phyloP scores from a whole-genome alignment of 37 sponge, comb jelly and placozoan genomes.

The Ianthella basta region DNA sequence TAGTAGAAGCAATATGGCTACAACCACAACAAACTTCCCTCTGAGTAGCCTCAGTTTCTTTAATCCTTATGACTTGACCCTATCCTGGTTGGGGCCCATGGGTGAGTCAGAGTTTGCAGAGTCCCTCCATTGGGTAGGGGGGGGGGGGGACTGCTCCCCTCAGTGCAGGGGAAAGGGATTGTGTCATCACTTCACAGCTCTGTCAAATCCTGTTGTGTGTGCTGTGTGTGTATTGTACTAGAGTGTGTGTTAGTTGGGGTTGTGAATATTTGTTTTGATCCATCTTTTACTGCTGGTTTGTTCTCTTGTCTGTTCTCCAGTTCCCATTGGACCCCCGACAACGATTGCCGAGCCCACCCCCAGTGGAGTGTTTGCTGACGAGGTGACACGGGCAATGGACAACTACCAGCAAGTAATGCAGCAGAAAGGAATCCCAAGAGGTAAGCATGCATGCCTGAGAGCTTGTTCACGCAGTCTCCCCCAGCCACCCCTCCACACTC shows the following conservation, averaged over 20 bases:
- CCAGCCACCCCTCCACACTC: too few relatives aligned
- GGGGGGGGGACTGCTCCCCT: too few relatives aligned
- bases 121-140: background rate
- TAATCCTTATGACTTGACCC: slow-evolving; percentile 32
- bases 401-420: slow-evolving; percentile 17
- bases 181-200: too few relatives aligned
- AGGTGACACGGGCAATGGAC: background rate
- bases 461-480: too few relatives aligned
- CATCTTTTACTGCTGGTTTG: background rate
- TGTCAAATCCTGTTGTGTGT: too few relatives aligned
- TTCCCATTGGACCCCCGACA: slow-evolving; percentile 7
- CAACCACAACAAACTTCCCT: background rate
- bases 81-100: slow-evolving; percentile 29
- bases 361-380: slow-evolving; percentile 2
- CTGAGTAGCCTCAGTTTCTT: slow-evolving; percentile 32
- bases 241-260: background rate
- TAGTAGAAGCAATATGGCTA: background rate
- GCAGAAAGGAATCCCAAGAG: slow-evolving; percentile 33
- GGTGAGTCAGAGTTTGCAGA: background rate
- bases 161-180: too few relatives aligned
- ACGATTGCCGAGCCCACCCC: slow-evolving; percentile 23
- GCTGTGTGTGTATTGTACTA: background rate
- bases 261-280: background rate
- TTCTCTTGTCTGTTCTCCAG: background rate
- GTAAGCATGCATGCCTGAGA: background rate